phyloP scores from a whole-genome alignment of 2,797 vertebrate genomes.

The Mus caroli region DNA sequence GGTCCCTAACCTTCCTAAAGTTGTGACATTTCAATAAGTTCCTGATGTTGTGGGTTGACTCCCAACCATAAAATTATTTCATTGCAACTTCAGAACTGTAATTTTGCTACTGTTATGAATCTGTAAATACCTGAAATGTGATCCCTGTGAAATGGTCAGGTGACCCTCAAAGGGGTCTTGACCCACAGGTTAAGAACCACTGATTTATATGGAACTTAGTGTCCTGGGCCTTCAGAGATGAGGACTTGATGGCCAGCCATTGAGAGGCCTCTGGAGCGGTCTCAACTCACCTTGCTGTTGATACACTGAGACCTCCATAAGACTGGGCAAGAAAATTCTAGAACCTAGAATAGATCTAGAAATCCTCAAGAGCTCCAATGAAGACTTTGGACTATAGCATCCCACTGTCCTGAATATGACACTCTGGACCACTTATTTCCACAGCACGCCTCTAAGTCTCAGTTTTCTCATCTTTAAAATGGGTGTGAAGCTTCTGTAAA shows the following conservation, averaged over 20 bases:
- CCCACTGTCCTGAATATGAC: background rate
- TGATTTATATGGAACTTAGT: background rate
- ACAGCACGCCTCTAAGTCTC: background rate
- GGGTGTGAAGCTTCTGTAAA: background rate
- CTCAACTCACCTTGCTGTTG: background rate
- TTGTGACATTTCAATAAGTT: background rate
- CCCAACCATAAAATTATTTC: background rate
- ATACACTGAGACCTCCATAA: background rate
- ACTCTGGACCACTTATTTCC: background rate
- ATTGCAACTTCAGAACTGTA: background rate
- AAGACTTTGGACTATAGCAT: background rate
- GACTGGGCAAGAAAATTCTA: background rate
- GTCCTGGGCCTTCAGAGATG: background rate
- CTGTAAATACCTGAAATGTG: background rate
- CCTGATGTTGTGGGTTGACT: background rate
- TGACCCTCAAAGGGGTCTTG: background rate
- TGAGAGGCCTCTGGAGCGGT: background rate
- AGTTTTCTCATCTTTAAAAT: conserved; percentile 5
- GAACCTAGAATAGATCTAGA: background rate
- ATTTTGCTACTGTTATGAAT: no score
- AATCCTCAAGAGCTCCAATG: background rate
- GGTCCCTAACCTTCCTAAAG: no score
- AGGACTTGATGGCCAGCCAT: background rate
- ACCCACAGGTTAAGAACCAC: background rate
- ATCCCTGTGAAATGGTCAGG: background rate